Base-by-base conservation (phyloP, 2,113 vertebrate genomes). In the Serilophus lunatus region DNA sequence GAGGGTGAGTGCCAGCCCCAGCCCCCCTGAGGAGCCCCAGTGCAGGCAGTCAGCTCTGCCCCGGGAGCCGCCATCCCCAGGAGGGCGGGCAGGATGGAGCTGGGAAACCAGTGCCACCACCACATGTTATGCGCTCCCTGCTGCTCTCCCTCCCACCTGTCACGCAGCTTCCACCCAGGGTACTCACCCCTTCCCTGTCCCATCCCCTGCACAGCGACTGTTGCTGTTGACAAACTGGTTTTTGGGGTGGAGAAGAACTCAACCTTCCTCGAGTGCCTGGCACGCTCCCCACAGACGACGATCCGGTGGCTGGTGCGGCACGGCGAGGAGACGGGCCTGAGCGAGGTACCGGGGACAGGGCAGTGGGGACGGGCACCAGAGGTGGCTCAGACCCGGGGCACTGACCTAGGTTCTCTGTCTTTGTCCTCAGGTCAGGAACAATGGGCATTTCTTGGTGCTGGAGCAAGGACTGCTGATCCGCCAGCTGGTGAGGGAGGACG, bases 231-330 rank as follows among this genome's bases (percentile, higher is more conserved):
- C 78, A 98, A 97, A 95, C 19, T 92, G 40, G 87, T 98, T 56
- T 99, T 98, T 23, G 98, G 98, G 1, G 98, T 99, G 51, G 98
- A 99, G 91, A 98, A 98, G 29, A 99, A 98, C 92, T 95, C 99
- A 17, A 98, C 98, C 18, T 99, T 98, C 95, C 97, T 99, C 17
- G 98, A 99, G 94, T 99, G 99, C 57, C 54, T 92, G 18, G 83
- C 97, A 2, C 96, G 71, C 29, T 98, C 98, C 5, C 94, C 97
- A 0, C 98, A 98, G 97, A 97, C 97, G 0, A 82, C 95, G 4
- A 13, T 98, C n/a, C 95, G 92, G 29, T 99, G 98, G 98, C 97
- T 97, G 42, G 63, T 95, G 82, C 95, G 75, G 95, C 92, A 38
- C 2, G 19, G 93, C 10, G 90, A 66, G 49, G 95, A 90, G 28